Evolutionary conservation across 2,113 vertebrate species (phyloP).

Genomic region (Triplophysa rosa): DNA sequence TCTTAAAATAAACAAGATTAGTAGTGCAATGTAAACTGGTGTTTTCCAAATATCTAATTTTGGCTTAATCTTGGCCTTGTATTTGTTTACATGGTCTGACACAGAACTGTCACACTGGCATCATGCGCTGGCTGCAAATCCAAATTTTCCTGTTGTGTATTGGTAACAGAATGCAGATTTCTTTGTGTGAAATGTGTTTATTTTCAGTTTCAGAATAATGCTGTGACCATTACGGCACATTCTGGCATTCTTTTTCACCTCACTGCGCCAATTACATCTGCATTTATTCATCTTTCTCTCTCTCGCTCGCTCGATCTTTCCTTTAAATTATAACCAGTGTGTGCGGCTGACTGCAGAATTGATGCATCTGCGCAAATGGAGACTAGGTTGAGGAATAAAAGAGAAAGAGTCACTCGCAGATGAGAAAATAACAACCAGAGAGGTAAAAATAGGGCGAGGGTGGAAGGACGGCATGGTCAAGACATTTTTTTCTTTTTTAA

Average conservation of each 20-base stretch:
- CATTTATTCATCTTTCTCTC: slow-evolving; percentile 30
- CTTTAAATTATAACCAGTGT: slow-evolving; percentile 52
- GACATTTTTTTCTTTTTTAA: slow-evolving; percentile 35
- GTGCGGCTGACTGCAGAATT: slow-evolving; percentile 43
- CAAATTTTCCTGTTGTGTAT: neutral
- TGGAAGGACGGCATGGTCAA: slow-evolving; percentile 13
- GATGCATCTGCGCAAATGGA: slow-evolving; percentile 39
- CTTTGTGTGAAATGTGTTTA: slow-evolving; percentile 13
- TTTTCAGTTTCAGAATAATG: slow-evolving; percentile 2
- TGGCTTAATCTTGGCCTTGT: no score
- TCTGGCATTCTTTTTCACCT: slow-evolving; percentile 25
- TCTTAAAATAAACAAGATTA: neutral
- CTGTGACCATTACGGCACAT: neutral
- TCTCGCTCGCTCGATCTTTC: neutral
- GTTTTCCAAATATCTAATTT: no score
- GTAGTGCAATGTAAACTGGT: no score
- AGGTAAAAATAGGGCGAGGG: neutral
- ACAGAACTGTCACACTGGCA: neutral
- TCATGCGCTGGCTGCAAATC: neutral
- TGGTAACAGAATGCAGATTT: neutral
- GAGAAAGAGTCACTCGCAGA: neutral
- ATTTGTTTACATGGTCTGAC: neutral
- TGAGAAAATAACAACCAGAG: slow-evolving; percentile 1
- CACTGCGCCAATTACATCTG: slow-evolving; percentile 29
- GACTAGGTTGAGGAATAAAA: slow-evolving; percentile 13